Conservation (phyloP, 2,888 invertebrate genomes). For the Antitype chi region DNA sequence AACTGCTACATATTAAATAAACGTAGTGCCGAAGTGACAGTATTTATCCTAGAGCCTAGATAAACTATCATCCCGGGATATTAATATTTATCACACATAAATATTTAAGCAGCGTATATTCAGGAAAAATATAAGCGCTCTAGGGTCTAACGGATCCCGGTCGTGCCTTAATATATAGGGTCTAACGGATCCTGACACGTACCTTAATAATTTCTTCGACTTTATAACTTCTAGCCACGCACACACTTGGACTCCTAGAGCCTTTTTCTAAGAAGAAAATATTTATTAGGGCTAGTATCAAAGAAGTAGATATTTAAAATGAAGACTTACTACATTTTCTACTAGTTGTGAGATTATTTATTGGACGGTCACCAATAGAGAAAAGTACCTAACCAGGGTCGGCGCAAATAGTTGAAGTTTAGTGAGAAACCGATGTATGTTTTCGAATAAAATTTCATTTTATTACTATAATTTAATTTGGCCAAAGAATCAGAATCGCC, state of each 20-base stretch:
- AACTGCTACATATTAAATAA: neutral
- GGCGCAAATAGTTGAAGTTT: too few relatives aligned
- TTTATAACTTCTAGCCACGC: constrained; percentile 41
- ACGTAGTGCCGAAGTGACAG: neutral
- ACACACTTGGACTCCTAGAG: neutral
- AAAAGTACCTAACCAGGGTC: too few relatives aligned
- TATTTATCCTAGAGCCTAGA: constrained; percentile 29
- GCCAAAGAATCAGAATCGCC: too few relatives aligned
- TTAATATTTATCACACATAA: constrained; percentile 38
- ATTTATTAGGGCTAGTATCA: constrained; percentile 22
- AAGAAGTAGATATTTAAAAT: neutral
- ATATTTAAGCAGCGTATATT: constrained; percentile 33
- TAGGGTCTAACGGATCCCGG: constrained; percentile 5
- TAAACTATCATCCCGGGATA: constrained; percentile 35
- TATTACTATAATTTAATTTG: too few relatives aligned
- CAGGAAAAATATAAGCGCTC: constrained; percentile 23
- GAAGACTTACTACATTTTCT: constrained; percentile 1
- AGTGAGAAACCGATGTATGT: too few relatives aligned
- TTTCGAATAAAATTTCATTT: too few relatives aligned
- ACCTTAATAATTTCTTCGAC: constrained; percentile 38
- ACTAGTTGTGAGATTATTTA: neutral
- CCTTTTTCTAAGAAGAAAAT: constrained; percentile 26
- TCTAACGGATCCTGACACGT: constrained; percentile 7
- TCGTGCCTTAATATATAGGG: neutral
- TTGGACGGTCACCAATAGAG: too few relatives aligned